A percentile compares a stretch with the other conserved stretches of the same genome.
Conservation (phyloP, 2,113 vertebrate genomes). For the Daphoenositta chrysoptera region DNA sequence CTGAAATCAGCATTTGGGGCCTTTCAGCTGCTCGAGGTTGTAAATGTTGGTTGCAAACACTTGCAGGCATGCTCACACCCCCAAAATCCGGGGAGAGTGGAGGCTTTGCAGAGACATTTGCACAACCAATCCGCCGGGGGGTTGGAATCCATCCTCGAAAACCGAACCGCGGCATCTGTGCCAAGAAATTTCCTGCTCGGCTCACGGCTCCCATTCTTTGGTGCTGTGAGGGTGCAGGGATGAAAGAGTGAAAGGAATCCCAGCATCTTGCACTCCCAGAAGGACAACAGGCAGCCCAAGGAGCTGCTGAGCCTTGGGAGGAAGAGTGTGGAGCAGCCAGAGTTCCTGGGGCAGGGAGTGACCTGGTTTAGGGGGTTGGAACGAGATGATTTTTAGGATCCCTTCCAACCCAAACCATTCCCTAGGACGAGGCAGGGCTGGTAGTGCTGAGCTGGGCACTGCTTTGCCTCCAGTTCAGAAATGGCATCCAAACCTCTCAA, state of each 20-base stretch:
- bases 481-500: neutral
- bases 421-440: neutral
- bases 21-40: neutral
- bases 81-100: neutral
- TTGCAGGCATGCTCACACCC: fast-evolving
- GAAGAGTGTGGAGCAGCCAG: neutral
- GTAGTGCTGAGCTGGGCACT: neutral
- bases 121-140: neutral
- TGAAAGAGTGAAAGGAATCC: neutral
- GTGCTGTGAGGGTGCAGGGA: neutral
- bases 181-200: neutral
- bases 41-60: neutral
- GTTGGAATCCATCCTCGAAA: neutral
- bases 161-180: fast-evolving
- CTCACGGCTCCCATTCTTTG: neutral
- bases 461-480: neutral
- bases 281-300: neutral
- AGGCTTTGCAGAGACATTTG: neutral
- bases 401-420: neutral
- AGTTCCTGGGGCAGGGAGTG: neutral
- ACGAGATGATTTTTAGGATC: neutral
- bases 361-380: neutral
- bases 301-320: neutral
- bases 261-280: neutral
- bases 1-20: neutral